These are phyloP conservation scores for Listronotus oregonensis DNA, from an alignment of 1,140 invertebrate species.

Conservation along the genomic window DNA sequence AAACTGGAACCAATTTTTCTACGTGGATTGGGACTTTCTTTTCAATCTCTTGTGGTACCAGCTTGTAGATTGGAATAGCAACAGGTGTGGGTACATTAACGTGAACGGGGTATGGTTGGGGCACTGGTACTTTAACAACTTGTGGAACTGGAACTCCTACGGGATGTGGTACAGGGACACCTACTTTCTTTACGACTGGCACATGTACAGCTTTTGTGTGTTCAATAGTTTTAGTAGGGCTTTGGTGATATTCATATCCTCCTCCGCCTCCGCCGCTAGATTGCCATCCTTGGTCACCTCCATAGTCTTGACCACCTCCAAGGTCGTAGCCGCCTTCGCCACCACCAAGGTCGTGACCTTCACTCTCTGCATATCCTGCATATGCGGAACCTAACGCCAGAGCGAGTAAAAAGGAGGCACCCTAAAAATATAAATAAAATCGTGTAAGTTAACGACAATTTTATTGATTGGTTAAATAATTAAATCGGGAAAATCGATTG, in stretches of 20 bases:
- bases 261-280: slow-evolving; percentile 38
- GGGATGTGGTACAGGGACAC: slow-evolving; percentile 74
- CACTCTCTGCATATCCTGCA: slow-evolving; percentile 45
- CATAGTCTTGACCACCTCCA: slow-evolving; percentile 34
- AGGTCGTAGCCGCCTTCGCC: slow-evolving; percentile 27
- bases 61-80: slow-evolving; percentile 74
- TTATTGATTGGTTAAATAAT: too few species aligned
- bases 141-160: slow-evolving; percentile 75
- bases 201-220: slow-evolving; percentile 72
- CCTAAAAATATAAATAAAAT: slow-evolving; percentile 36
- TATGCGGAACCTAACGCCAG: slow-evolving; percentile 41
- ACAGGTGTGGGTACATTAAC: slow-evolving; percentile 74
- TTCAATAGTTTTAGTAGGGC: slow-evolving; percentile 63
- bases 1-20: slow-evolving; percentile 76
- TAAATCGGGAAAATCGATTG: too few species aligned
- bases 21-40: slow-evolving; percentile 76
- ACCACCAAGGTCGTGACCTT: slow-evolving; percentile 46
- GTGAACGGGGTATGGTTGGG: slow-evolving; percentile 74
- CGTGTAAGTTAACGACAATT: background rate
- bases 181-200: slow-evolving; percentile 75
- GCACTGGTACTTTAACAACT: slow-evolving; percentile 74
- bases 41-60: slow-evolving; percentile 67
- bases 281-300: slow-evolving; percentile 42
- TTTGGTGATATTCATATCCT: slow-evolving; percentile 52
- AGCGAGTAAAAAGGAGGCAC: slow-evolving; percentile 40